phyloP scores from a whole-genome alignment of 2,797 vertebrate species.

The Cryptoprocta ferox region DNA sequence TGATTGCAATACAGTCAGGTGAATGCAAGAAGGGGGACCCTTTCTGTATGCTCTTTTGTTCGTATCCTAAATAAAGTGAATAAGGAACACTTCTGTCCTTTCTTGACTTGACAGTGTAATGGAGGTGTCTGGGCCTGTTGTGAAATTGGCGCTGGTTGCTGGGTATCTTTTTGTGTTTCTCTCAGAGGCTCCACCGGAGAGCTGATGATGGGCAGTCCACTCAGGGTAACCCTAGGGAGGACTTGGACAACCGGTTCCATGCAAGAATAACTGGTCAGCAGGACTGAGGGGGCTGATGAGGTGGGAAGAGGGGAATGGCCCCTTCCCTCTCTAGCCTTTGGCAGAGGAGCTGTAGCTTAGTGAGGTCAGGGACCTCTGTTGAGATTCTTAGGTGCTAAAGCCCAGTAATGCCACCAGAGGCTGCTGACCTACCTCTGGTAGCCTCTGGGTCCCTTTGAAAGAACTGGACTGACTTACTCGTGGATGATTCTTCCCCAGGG shows the following conservation, averaged over 20 bases:
- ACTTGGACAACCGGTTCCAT: not conserved
- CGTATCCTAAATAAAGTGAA: not conserved
- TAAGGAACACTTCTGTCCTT: not conserved
- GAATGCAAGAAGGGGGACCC: not conserved
- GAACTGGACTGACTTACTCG: conserved; percentile 9
- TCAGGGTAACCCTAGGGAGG: not conserved
- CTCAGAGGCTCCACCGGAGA: not conserved
- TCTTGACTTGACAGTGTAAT: not conserved
- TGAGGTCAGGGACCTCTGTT: not conserved
- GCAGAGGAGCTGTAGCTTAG: not conserved
- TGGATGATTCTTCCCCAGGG: not conserved
- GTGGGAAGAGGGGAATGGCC: not conserved
- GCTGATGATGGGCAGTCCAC: not conserved
- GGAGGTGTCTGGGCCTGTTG: not conserved
- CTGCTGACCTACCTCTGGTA: conserved; percentile 16
- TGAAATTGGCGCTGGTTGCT: not conserved
- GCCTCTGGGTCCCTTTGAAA: not conserved
- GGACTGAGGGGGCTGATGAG: not conserved
- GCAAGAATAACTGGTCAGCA: not conserved
- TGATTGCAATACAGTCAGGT: not conserved
- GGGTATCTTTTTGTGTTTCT: not conserved
- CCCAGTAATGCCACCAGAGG: not conserved
- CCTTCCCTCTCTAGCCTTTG: not conserved
- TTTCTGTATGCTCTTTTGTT: not conserved
- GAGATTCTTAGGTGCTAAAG: not conserved